Percentiles rank a stretch among this genome's conserved stretches.
phyloP scores from a whole-genome alignment of 2,797 vertebrate genomes.

The Taenioides sp. region DNA sequence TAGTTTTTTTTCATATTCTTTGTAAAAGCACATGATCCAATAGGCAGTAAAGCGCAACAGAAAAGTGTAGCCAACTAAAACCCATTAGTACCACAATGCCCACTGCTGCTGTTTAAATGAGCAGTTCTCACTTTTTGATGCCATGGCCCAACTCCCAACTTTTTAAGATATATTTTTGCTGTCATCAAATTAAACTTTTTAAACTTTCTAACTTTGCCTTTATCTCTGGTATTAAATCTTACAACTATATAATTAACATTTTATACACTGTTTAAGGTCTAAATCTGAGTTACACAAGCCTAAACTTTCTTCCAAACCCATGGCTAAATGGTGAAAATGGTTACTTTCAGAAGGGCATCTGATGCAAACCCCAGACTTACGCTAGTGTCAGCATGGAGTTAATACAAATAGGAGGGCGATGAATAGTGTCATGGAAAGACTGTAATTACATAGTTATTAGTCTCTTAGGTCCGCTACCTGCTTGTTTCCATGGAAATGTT shows the following conservation, averaged over 20 bases:
- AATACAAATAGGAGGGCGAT: neutral
- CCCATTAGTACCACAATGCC: slow-evolving; percentile 1
- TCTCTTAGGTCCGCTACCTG: neutral
- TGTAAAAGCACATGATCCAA: neutral
- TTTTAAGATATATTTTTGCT: neutral
- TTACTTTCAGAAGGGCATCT: neutral
- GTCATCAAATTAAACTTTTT: neutral
- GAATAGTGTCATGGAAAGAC: neutral
- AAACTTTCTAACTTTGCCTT: too few species aligned
- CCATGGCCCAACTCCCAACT: neutral
- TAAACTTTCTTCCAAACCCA: neutral
- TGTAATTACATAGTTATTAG: neutral
- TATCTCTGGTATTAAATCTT: neutral
- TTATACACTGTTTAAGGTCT: neutral
- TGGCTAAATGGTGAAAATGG: neutral
- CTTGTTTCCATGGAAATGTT: too few species aligned
- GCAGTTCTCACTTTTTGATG: neutral
- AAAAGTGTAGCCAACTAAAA: slow-evolving; percentile 1
- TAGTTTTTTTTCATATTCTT: neutral
- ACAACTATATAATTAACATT: neutral
- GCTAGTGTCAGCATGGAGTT: neutral
- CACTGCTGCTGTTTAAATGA: neutral
- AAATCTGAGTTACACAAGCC: neutral
- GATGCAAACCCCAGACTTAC: neutral
- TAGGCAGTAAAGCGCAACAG: neutral